Base-by-base conservation (phyloP, 2,888 invertebrate genomes). In the Leptopilina myrica region DNA sequence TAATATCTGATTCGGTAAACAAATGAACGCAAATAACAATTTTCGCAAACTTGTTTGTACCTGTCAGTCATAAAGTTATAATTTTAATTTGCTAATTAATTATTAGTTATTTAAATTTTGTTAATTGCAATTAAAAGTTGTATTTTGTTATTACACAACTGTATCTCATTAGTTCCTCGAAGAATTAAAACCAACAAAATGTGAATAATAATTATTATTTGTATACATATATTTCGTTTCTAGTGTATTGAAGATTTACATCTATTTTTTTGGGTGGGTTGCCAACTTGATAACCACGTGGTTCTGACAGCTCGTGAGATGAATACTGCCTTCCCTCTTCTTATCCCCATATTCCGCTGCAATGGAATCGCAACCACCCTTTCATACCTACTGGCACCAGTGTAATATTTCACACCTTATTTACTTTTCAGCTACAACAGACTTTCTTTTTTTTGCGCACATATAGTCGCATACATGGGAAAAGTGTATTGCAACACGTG, bases 351-450 rank as follows among this genome's bases (percentile, higher is more conserved):
- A 20, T 65, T 78, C 77, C 15, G 8, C 49, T 49, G 20, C 53
- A 26, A 49, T 64, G 12, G 59, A 79, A 80, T 79, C 77, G 67
- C 79, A 79, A 76, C 79, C 78, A 81, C 76, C 80, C 81, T 81
- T 81, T 80, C 11, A 49, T 49, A 75, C 67, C 67, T 53, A 49
- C 69, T 69, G 14, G 69, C 69, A 69, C 53, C 26, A 26, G 80
- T 80, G 82, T 80, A 84, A 82, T 84, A 84, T 84, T 84, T 84
- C 84, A 82, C 84, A 80, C 82, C 84, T 84, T 84, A 84, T 84
- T 84, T 82, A 84, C 84, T 84, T 84, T 84, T 84, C 84, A 84
- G 84, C 82, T 82, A 83, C 81, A 73, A 56, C 56, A 59, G 40
- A 81, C 79, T 82, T 82, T 78, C 80, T 20, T 79, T 80, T 80